phyloP scores from a whole-genome alignment of 2,113 vertebrate genomes.

The Nothocercus julius region DNA sequence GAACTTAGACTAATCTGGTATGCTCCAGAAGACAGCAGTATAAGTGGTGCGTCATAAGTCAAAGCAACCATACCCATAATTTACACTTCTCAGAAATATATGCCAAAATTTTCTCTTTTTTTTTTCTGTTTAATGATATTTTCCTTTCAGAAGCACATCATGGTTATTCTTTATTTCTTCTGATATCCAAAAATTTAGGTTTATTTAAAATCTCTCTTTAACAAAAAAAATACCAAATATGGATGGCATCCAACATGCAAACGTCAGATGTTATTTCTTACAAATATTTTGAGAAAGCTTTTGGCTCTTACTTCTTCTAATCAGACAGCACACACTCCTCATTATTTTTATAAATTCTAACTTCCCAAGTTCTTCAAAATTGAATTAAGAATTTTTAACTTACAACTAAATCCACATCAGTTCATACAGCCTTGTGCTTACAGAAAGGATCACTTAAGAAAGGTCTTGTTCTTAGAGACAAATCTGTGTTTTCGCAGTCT shows the following conservation, averaged over 20 bases:
- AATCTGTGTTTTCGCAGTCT: not conserved
- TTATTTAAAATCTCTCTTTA: not conserved
- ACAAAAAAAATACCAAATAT: not conserved
- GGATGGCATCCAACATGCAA: not conserved
- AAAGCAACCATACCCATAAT: not conserved
- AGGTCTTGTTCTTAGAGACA: not conserved
- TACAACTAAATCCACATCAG: constrained; percentile 8
- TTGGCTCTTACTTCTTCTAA: not conserved
- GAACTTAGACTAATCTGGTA: not conserved
- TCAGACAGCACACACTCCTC: not conserved
- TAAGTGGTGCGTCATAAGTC: not conserved
- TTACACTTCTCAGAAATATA: not conserved
- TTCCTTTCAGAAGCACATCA: not conserved
- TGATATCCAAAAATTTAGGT: not conserved
- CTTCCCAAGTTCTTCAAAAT: constrained; percentile 42
- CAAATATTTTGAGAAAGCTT: not conserved
- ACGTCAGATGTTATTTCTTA: not conserved
- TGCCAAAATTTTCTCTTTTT: not conserved
- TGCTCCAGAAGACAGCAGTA: not conserved
- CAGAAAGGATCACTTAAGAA: constrained; percentile 39
- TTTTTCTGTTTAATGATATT: not conserved
- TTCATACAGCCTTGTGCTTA: not conserved
- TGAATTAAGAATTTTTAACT: constrained; percentile 43
- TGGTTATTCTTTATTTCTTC: not conserved
- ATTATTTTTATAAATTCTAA: not conserved